Evolutionary conservation across 2,888 invertebrate species (phyloP), one percentile per base, ranked within the genome.

Genomic region (Agrochola litura): DNA sequence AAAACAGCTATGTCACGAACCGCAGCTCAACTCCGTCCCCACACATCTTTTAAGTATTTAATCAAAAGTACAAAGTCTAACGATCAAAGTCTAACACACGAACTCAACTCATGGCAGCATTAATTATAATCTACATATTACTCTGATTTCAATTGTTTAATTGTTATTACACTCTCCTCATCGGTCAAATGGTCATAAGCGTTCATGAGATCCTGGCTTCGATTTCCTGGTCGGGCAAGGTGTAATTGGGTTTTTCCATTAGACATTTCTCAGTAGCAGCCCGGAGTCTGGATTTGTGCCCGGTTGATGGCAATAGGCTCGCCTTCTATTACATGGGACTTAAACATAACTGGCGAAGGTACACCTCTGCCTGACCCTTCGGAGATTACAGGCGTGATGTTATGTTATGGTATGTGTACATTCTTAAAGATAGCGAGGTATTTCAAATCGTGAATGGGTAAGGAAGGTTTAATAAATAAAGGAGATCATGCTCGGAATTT

Each of bases 111-210:
- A 66, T 77, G 71, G 61, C 14, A n/a, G 22, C n/a, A 49, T 72
- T 85, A 69, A 81, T 85, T 73, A 66, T 37, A 37, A 37, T 56
- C 37, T 71, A 30, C 30, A 30, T 30, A 70, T 56, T 49, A 67
- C 64, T 67, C 60, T 75, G 72, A 78, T 86, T 83, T 75, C 46
- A 25, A 73, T 82, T 71, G 73, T 82, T 72, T 72, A 63, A 80
- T 80, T 80, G 10, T 22, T 56, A 58, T 67, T 37, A 64, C 49
- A 64, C 60, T 37, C 30, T 14, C 1, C 6, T 63, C 1, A 3
- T 30, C 22, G 6, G 14, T 46, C 1, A 14, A 22, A 25, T 43
- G 8, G 43, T 30, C 6, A 12, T 22, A 19, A 30, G 6, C 1
- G 1, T 6, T 37, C 19, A n/a, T n/a, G 10, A 66, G n/a, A 1